Percentiles rank a stretch among this genome's conserved stretches.
Conservation (phyloP, 2,113 vertebrate species). For the Struthio camelus region DNA sequence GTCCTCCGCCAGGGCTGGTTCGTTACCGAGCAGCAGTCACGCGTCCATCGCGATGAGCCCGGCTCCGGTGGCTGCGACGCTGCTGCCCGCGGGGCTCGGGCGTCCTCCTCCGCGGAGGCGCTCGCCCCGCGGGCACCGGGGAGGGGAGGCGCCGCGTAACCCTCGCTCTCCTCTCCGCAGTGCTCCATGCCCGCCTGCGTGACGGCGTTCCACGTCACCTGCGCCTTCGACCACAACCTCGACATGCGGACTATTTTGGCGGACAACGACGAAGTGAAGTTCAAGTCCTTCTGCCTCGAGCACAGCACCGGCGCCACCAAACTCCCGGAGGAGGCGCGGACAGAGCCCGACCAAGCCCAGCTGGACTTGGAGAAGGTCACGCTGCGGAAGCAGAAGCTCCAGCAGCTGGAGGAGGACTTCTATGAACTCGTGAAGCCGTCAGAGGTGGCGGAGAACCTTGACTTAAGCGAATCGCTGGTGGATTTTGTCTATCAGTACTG, state of each 20-base stretch:
- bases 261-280: constrained; percentile 96
- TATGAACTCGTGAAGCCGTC: constrained; percentile 90
- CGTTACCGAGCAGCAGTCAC: no score
- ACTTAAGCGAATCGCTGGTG: constrained; percentile 82
- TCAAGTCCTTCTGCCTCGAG: constrained; percentile 97
- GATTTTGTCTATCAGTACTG: constrained; percentile 98
- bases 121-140: no score
- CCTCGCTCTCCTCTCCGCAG: constrained; percentile 69
- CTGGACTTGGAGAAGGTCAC: constrained; percentile 91
- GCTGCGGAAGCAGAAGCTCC: constrained; percentile 93
- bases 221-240: constrained; percentile 93
- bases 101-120: no score
- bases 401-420: constrained; percentile 95
- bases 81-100: no score
- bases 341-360: constrained; percentile 75
- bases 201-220: constrained; percentile 97
- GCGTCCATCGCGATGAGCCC: no score
- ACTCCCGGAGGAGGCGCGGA: constrained; percentile 64
- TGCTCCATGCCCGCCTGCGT: constrained; percentile 96
- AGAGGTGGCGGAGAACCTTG: constrained; percentile 88
- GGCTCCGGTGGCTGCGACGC: no score
- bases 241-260: constrained; percentile 97
- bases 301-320: constrained; percentile 85
- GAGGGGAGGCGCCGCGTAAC: no score
- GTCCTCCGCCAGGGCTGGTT: no score